These are phyloP conservation scores for Climacteris rufus DNA, from an alignment of 2,113 vertebrate species.

Conservation along the genomic window DNA sequence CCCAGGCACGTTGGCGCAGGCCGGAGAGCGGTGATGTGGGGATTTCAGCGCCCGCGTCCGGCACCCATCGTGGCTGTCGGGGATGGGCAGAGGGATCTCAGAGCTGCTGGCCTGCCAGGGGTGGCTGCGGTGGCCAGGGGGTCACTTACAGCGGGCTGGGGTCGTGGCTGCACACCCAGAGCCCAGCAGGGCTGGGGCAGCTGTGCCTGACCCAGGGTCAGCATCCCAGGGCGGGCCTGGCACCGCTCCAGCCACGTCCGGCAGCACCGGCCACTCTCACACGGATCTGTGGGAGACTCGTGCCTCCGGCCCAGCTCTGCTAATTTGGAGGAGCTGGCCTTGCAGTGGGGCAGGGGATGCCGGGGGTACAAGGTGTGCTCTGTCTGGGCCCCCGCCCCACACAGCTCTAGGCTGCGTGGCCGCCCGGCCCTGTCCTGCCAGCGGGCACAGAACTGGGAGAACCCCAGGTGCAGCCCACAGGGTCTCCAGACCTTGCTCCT, in stretches of 20 bases:
- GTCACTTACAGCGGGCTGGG: background rate
- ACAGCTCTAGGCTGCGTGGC: too few species aligned
- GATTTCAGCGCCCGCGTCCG: background rate
- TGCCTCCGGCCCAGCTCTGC: background rate
- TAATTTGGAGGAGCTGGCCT: background rate
- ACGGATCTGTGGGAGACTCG: background rate
- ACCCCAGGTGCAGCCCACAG: background rate
- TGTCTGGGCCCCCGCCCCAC: background rate
- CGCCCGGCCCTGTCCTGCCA: too few species aligned
- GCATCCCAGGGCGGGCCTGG: too few species aligned
- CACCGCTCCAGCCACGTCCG: background rate
- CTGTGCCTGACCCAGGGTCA: background rate
- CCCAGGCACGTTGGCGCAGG: background rate
- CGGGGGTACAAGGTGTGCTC: background rate
- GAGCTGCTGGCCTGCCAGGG: conserved; percentile 16
- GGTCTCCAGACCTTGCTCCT: background rate
- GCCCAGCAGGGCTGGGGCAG: background rate
- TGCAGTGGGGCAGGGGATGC: background rate
- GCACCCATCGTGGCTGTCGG: background rate
- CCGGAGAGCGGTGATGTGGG: background rate
- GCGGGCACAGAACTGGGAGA: too few species aligned
- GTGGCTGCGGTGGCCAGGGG: background rate
- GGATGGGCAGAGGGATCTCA: background rate
- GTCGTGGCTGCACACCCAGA: background rate
- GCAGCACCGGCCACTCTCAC: background rate